Conservation (phyloP, 2,113 vertebrate species). For the Mirounga angustirostris region DNA sequence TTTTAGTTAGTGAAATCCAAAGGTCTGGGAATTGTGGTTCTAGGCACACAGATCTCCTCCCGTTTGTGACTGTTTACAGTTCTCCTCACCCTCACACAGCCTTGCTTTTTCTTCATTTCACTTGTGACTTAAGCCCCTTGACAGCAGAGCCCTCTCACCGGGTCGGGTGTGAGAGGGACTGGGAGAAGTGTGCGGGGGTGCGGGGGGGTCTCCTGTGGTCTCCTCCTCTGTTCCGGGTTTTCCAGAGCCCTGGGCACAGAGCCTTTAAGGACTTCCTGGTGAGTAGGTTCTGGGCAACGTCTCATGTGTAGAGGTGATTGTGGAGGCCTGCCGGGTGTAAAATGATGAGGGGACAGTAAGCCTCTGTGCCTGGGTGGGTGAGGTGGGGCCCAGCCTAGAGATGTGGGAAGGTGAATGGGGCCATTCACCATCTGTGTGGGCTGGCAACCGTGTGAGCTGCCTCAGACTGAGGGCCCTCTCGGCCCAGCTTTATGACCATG, state of each 20-base stretch:
- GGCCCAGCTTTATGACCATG: background rate
- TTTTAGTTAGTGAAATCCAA: background rate
- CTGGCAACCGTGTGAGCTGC: background rate
- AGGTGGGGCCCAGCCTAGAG: background rate
- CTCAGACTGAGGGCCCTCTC: background rate
- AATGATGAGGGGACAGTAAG: background rate
- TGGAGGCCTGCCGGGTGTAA: background rate
- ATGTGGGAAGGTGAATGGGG: background rate
- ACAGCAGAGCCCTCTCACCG: background rate
- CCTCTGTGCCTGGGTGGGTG: background rate
- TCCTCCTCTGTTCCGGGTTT: background rate
- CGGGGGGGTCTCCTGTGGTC: background rate
- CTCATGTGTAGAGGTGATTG: background rate
- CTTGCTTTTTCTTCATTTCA: background rate
- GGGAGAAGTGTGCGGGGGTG: background rate
- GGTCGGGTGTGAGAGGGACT: background rate
- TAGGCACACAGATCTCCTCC: background rate
- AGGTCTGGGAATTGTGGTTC: background rate
- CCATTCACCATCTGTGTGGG: background rate
- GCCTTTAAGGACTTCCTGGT: background rate
- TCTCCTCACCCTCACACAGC: background rate
- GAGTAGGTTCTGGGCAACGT: background rate
- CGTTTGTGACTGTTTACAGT: background rate
- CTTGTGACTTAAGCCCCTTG: background rate
- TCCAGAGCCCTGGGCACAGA: background rate